Evolutionary conservation across 2,797 vertebrate genomes (phyloP), one percentile per base, ranked within the genome.

Genomic region (Acanthiza pusilla): DNA sequence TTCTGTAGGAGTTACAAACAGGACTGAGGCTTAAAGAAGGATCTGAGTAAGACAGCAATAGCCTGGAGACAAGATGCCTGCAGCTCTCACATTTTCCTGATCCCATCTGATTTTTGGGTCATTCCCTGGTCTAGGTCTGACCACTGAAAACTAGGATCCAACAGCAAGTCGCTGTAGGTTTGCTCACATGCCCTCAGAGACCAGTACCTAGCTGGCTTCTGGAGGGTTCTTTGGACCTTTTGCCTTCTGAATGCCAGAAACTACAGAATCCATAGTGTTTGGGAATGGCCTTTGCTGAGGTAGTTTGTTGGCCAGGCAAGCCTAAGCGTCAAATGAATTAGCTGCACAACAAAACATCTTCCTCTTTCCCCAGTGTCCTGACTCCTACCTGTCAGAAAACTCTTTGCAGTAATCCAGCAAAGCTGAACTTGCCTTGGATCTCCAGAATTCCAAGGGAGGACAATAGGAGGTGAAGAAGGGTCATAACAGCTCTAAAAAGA

Each of bases 221-320:
- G 76, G 55, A 78, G 38, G 26, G 30, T 30, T 84, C 87, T 88
- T 78, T n/a, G 45, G 57, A 93, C 55, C 43, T 86, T 79, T 48
- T 90, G 51, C 63, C 51, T 88, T 93, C 62, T 42, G n/a, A 91
- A 85, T 36, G 51, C 65, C 88, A 86, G 77, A 77, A 89, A 70
- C 79, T 86, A 81, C 47, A 67, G 89, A 86, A 89, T 88, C 73
- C 67, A 14, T 1, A 53, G 38, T 66, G 71, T 91, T 84, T 53
- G 85, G 66, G 87, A 96, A 91, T 8, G 76, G 82, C 89, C 92
- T 93, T 87, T 71, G 80, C 88, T 94, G 95, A 93, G 93, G 96
- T 96, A 97, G 95, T 95, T 93, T 82, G 76, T 92, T 90, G 94
- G 76, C 87, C 88, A 84, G 80, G 77, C 45, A 76, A 92, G 91